Base-by-base conservation (phyloP, 2,797 vertebrate species). In the Paramormyrops hopkinsi region DNA sequence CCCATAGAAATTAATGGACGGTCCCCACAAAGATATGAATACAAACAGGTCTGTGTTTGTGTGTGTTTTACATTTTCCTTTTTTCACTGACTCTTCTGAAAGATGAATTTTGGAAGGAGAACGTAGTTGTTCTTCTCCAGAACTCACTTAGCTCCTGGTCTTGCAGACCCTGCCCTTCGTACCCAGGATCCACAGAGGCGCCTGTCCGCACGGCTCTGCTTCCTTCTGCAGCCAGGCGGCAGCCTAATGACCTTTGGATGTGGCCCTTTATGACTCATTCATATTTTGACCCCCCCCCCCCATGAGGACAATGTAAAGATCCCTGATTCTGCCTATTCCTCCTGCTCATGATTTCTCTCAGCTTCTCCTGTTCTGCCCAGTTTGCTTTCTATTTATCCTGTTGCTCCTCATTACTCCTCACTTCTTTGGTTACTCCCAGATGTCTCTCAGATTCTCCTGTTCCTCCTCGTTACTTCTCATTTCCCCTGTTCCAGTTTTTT, bases 181-280 rank as follows among this genome's bases (percentile, higher is more conserved):
- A 48, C 3, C 41, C 37, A 84, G 59, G 22, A n/a, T 8, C n/a
- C 87, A 88, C 84, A 90, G 65, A 33, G 88, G 90, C 89, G 29
- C 85, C 89, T 86, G 89, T 89, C 88, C 90, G n/a, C 54, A 56
- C 59, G 4, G 65, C 44, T 89, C 46, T 41, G 89, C 76, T 83
- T 90, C 73, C 88, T 65, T 76, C 89, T 59, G 2, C 33, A 69
- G 59, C 86, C 86, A 73, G 56, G 56, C 11, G 48, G 51, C 22
- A 44, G 37, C 53, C 44, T 87, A 87, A 79, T 82, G 48, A 76
- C 37, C 29, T 56, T 50, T 50, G 53, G 46, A 53, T 53, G 48
- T 87, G 4, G 59, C 22, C 41, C 29, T 87, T 87, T 87, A 79
- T 41, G 37, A 51, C 19, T 25, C 33, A 69, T 79, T 87, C 65